Percentiles rank a stretch among this genome's conserved stretches.
Evolutionary conservation across 1,140 invertebrate species (phyloP).

Genomic region (Trachymyrmex septentrionalis): DNA sequence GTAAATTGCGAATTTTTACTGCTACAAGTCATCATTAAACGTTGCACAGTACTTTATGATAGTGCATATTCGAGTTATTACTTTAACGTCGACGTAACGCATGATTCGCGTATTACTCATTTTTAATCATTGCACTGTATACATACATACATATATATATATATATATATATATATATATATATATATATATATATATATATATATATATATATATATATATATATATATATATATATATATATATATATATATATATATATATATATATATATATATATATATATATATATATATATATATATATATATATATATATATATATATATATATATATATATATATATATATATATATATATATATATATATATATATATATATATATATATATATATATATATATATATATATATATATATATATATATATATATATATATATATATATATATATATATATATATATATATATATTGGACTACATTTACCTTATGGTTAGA

Average conservation of each 20-base stretch:
- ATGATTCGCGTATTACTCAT: background rate
- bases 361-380: background rate
- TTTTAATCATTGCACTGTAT: constrained; percentile 28
- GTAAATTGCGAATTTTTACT: constrained; percentile 21
- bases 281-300: background rate
- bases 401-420: background rate
- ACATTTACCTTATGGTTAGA: constrained; percentile 90
- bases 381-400: background rate
- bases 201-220: background rate
- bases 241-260: background rate
- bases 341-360: background rate
- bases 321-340: background rate
- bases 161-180: background rate
- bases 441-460: no score
- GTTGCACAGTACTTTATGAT: constrained; percentile 12
- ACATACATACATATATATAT: background rate
- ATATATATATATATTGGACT: background rate
- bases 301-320: background rate
- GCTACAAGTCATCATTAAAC: constrained; percentile 9
- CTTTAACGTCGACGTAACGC: constrained; percentile 7
- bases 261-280: background rate
- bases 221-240: background rate
- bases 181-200: background rate
- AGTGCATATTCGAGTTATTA: background rate
- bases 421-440: background rate